These are phyloP conservation scores for Lithophane socia DNA, from an alignment of 2,888 invertebrate species.

Conservation along the genomic window DNA sequence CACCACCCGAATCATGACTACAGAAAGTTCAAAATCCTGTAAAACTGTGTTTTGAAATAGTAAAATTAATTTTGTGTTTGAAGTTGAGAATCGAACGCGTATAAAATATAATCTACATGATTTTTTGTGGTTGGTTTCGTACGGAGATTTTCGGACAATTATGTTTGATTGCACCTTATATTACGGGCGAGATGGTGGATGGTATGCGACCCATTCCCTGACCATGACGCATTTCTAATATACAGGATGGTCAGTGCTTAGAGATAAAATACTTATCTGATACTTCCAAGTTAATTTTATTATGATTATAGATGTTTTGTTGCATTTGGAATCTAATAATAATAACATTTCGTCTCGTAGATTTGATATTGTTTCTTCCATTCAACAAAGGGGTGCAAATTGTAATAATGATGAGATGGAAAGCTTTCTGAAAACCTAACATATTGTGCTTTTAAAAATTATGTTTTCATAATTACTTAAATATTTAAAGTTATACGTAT, in stretches of 20 bases:
- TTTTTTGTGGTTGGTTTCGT: slow-evolving; percentile 83
- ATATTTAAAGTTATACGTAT: not conserved
- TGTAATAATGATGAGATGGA: not conserved
- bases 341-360: not conserved
- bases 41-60: slow-evolving; percentile 8
- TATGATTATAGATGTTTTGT: not conserved
- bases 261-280: not conserved
- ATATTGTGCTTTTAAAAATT: not conserved
- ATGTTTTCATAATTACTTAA: not conserved
- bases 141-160: slow-evolving; percentile 81
- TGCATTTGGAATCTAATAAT: not conserved
- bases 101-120: slow-evolving; percentile 79
- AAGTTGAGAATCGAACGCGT: slow-evolving; percentile 76
- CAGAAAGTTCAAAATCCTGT: slow-evolving; percentile 57
- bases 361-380: not conserved
- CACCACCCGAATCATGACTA: slow-evolving; percentile 42
- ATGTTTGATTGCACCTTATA: slow-evolving; percentile 79
- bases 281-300: slow-evolving; percentile 6
- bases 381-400: too few relatives aligned
- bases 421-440: not conserved
- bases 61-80: slow-evolving; percentile 52
- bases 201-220: slow-evolving; percentile 58
- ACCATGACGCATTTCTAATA: slow-evolving; percentile 60
- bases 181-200: slow-evolving; percentile 51
- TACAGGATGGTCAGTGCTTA: slow-evolving; percentile 3